Evolutionary conservation across 1,140 invertebrate species (phyloP).

Genomic region (Aphelinus certus): DNA sequence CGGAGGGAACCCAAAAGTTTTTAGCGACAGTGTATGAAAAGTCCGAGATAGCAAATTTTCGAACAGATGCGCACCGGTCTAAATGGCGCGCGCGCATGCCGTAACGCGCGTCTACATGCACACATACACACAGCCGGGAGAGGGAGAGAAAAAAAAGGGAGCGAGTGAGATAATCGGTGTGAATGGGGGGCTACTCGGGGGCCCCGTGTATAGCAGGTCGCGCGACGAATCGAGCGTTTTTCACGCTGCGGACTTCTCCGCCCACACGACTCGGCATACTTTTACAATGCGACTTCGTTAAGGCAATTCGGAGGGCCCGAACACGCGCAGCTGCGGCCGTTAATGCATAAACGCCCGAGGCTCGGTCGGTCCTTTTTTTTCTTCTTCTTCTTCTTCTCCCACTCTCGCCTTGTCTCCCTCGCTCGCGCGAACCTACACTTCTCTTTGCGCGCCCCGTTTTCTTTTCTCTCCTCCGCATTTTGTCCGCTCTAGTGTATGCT

Average conservation of each 20-base stretch:
- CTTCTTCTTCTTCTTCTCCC: neutral
- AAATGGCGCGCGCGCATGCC: neutral
- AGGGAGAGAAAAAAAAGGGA: constrained; percentile 37
- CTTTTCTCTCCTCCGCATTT: too few relatives aligned
- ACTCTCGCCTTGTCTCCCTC: neutral
- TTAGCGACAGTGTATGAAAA: too few relatives aligned
- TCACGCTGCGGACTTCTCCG: constrained; percentile 63
- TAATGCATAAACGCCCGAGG: too few relatives aligned
- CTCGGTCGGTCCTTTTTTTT: constrained; percentile 17
- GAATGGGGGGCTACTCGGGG: constrained; percentile 6
- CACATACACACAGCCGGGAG: neutral
- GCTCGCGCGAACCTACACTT: too few relatives aligned
- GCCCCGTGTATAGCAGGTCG: constrained; percentile 17
- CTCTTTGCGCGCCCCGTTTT: too few relatives aligned
- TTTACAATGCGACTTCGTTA: constrained; percentile 64
- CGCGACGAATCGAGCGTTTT: constrained; percentile 62
- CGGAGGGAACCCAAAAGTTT: too few relatives aligned
- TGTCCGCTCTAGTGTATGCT: too few relatives aligned
- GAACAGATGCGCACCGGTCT: too few relatives aligned
- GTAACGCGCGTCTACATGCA: too few relatives aligned
- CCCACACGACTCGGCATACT: constrained; percentile 54
- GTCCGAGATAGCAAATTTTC: too few relatives aligned
- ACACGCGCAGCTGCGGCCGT: constrained; percentile 46
- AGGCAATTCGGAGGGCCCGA: constrained; percentile 46
- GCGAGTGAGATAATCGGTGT: constrained; percentile 23